A percentile compares a stretch with the other conserved stretches of the same genome.
Evolutionary conservation across 2,888 invertebrate genomes (phyloP).

Genomic region (Melangyna quadrimaculata): DNA sequence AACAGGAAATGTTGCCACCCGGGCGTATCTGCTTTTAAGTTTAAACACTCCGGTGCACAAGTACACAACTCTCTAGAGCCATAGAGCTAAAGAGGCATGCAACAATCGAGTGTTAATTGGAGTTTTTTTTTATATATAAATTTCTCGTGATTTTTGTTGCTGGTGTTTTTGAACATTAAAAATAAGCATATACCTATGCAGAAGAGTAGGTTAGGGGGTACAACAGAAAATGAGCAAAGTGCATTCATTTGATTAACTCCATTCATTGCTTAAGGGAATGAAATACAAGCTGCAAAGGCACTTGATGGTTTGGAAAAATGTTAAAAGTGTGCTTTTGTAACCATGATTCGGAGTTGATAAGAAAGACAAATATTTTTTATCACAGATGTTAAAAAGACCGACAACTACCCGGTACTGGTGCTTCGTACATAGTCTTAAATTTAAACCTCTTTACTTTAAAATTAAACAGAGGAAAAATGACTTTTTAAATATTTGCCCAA

Average conservation of each 20-base stretch:
- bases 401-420: not conserved
- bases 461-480: not conserved
- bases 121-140: conserved; percentile 24
- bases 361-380: not conserved
- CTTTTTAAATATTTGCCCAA: too few relatives aligned
- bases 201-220: conserved; percentile 20
- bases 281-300: not conserved
- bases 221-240: not conserved
- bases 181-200: not conserved
- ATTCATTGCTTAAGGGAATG: conserved; percentile 2
- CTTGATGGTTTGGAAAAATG: not conserved
- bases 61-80: conserved; percentile 55
- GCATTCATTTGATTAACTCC: conserved; percentile 50
- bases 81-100: conserved; percentile 51
- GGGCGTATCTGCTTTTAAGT: conserved; percentile 36
- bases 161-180: not conserved
- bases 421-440: not conserved
- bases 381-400: not conserved
- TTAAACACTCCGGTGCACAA: conserved; percentile 45
- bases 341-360: not conserved
- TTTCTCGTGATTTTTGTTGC: not conserved
- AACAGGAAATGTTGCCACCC: conserved; percentile 52
- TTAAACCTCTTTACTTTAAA: not conserved
- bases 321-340: not conserved
- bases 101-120: conserved; percentile 68